A percentile compares a stretch with the other conserved stretches of the same genome.
Evolutionary conservation across 2,797 vertebrate genomes (phyloP).

Genomic region (Pseudomugil gertrudae): DNA sequence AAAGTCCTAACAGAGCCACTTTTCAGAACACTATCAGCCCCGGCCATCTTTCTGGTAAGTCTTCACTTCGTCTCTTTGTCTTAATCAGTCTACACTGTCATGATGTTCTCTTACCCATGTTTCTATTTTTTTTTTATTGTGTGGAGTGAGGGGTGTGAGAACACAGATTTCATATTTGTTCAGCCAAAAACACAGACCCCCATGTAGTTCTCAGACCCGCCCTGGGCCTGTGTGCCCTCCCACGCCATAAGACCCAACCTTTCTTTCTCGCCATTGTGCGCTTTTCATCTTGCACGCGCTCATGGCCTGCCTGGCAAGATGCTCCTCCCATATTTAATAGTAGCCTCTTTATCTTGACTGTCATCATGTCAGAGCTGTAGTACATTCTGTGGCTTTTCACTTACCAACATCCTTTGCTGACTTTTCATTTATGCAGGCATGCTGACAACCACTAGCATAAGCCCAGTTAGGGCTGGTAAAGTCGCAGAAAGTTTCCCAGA

Average conservation of each 20-base stretch:
- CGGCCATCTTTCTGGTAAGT: constrained; percentile 76
- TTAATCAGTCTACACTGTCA: constrained; percentile 55
- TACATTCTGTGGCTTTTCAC: constrained; percentile 60
- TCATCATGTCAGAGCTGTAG: constrained; percentile 73
- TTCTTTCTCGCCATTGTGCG: constrained; percentile 63
- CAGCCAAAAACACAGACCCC: constrained; percentile 50
- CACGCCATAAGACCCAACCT: constrained; percentile 38
- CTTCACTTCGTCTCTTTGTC: constrained; percentile 44
- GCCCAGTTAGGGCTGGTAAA: constrained; percentile 24
- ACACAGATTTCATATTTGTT: constrained; percentile 52
- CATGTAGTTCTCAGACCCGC: constrained; percentile 38
- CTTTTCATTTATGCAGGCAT: constrained; percentile 32
- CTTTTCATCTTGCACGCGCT: constrained; percentile 69
- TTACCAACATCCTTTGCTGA: constrained; percentile 46
- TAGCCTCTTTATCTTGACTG: constrained; percentile 80
- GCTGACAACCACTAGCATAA: constrained; percentile 12
- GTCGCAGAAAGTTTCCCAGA: constrained; percentile 64
- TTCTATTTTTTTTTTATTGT: constrained; percentile 1
- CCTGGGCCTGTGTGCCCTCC: constrained; percentile 47
- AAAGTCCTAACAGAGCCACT: constrained; percentile 63
- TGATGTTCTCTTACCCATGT: constrained; percentile 68
- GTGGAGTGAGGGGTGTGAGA: constrained; percentile 1
- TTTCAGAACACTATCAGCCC: constrained; percentile 71
- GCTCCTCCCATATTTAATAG: constrained; percentile 71
- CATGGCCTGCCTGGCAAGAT: constrained; percentile 56